Percentiles rank a stretch among this genome's conserved stretches.
Conservation (phyloP, 2,113 vertebrate species). For the Tricholaema leucomelas region DNA sequence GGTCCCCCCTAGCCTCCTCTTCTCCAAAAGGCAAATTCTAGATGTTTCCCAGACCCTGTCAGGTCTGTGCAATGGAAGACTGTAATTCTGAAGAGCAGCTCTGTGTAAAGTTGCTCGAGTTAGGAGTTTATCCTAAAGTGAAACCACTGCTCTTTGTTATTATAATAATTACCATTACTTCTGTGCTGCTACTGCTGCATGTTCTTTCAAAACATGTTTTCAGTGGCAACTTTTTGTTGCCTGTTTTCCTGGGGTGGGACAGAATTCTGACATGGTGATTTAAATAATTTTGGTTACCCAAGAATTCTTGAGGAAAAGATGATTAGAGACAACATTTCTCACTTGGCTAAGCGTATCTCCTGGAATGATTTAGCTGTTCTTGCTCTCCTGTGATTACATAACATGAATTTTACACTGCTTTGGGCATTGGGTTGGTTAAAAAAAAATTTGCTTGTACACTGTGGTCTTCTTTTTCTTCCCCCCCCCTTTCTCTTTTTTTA, state of each 20-base stretch:
- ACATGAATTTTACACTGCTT: slow-evolving; percentile 44
- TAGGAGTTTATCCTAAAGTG: neutral
- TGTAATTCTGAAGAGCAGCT: neutral
- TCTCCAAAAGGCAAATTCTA: no score
- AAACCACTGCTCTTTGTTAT: neutral
- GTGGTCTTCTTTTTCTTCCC: neutral
- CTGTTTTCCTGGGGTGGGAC: neutral
- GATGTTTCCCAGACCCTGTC: no score
- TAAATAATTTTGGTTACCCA: slow-evolving; percentile 1
- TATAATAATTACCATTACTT: neutral
- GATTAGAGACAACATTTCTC: slow-evolving; percentile 12
- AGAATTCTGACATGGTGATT: neutral
- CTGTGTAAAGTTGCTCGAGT: neutral
- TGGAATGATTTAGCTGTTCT: slow-evolving; percentile 50
- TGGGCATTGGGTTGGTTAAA: slow-evolving; percentile 27
- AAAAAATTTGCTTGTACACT: neutral
- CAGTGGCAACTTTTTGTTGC: neutral
- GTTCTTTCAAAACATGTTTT: slow-evolving; percentile 18
- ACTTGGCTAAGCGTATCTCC: slow-evolving; percentile 53
- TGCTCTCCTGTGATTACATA: slow-evolving; percentile 49
- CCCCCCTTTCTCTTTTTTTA: neutral
- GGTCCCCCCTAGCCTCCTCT: no score
- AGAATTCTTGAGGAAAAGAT: slow-evolving; percentile 26
- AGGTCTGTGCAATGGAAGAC: neutral
- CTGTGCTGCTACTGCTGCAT: neutral